Evolutionary conservation across 2,797 vertebrate species (phyloP), one percentile per base, ranked within the genome.

Genomic region (Alfaro cultratus): DNA sequence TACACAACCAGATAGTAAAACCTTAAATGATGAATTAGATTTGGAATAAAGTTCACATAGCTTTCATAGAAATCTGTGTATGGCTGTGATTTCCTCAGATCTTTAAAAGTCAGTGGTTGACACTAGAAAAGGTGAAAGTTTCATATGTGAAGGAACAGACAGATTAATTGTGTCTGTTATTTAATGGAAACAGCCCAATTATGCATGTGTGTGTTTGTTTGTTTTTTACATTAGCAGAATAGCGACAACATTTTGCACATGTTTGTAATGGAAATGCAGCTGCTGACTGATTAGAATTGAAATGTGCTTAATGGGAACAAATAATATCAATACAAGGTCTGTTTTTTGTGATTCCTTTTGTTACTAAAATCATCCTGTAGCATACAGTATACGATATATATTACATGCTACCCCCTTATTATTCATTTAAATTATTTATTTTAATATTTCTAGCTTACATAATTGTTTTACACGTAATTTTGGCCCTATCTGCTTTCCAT

Each of bases 11-110:
- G 67, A 70, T 70, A 70, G 67, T 70, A 70, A 70, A 70, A 41
- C 21, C 21, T 70, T 43, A 70, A 70, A 70, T 43, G 39, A 70
- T 43, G 67, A n/a, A 43, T 43, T 70, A 70, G 67, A 70, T 70
- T 70, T 70, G 67, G 67, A 70, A 70, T 70, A 70, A 70, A 70
- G 67, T 70, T 70, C 67, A 43, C 21, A n/a, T 70, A 70, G 67
- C 67, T 70, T 70, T 70, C 39, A 70, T 43, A 70, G 39, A 70
- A 26, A 70, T 70, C 67, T 70, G 39, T 70, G 64, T 68, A 26
- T 53, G n/a, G n/a, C 16, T 49, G 39, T 78, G 67, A n/a, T 70
- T 70, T 70, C 21, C 67, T 70, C 67, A 41, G 9, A 39, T 67
- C 18, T 36, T 67, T 67, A 23, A 67, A 41, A 41, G 67, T 43